Evolutionary conservation across 2,797 vertebrate species (phyloP).

Genomic region (Cercopithecus mitis): DNA sequence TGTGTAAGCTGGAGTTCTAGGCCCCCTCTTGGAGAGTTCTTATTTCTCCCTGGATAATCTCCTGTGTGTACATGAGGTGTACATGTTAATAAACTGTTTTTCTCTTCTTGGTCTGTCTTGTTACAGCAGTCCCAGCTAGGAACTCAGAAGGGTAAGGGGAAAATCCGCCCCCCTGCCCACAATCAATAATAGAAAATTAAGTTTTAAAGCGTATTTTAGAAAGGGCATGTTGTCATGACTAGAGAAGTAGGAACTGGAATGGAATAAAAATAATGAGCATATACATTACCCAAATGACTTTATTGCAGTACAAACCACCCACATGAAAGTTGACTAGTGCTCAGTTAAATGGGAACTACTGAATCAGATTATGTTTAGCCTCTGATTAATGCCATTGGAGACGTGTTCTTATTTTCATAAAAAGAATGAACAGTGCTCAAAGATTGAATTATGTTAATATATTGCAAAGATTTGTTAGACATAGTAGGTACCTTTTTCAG

Average conservation of each 20-base stretch:
- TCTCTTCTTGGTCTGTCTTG: neutral
- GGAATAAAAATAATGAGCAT: neutral
- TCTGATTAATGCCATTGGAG: neutral
- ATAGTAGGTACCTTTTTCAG: neutral
- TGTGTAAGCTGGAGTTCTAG: neutral
- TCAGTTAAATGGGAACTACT: neutral
- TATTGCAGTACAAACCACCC: neutral
- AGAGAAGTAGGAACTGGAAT: neutral
- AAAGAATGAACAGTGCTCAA: neutral
- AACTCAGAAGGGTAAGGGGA: neutral
- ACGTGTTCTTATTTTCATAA: neutral
- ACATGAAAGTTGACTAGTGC: neutral
- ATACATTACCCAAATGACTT: neutral
- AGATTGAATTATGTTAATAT: neutral
- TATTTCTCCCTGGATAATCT: neutral
- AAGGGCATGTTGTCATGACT: neutral
- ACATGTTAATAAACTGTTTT: neutral
- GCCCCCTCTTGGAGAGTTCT: neutral
- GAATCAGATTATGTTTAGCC: neutral
- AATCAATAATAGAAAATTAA: neutral
- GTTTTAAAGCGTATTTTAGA: neutral
- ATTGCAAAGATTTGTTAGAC: neutral
- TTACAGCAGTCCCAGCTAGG: neutral
- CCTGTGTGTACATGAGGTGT: neutral
- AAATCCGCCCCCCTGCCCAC: neutral